Conservation (phyloP, 2,888 invertebrate genomes). For the Pyrrhosoma nymphula region DNA sequence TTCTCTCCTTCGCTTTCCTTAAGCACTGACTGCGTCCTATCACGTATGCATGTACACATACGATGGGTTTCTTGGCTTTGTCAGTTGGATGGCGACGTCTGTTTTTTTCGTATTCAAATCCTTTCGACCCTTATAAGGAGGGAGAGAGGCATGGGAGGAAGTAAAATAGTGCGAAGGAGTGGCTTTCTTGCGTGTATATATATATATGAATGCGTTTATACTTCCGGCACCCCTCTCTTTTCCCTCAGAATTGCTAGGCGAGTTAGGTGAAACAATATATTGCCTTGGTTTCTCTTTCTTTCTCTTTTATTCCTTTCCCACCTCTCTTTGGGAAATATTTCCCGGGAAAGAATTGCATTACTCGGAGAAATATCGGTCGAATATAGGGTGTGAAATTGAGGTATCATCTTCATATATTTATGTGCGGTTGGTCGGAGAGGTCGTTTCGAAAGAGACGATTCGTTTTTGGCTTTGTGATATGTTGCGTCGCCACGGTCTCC, state of each 20-base stretch:
- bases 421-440: background rate
- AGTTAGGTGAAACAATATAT: constrained; percentile 16
- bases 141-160: background rate
- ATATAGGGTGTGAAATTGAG: constrained; percentile 31
- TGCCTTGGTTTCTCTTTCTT: background rate
- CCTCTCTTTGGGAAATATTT: background rate
- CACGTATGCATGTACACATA: constrained; percentile 18
- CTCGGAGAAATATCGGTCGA: background rate
- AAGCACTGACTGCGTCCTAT: constrained; percentile 1
- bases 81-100: constrained; percentile 35
- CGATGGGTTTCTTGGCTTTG: constrained; percentile 27
- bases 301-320: background rate
- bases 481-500: background rate
- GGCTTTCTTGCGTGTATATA: background rate
- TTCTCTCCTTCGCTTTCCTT: background rate
- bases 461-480: constrained; percentile 7
- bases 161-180: background rate
- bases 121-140: background rate
- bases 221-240: background rate
- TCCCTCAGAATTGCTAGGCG: background rate
- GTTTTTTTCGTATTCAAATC: constrained; percentile 25
- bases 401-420: constrained; percentile 28
- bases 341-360: background rate
- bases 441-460: background rate
- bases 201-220: background rate